Evolutionary conservation across 2,797 vertebrate species (phyloP), one percentile per base, ranked within the genome.

Genomic region (Chrosomus eos): DNA sequence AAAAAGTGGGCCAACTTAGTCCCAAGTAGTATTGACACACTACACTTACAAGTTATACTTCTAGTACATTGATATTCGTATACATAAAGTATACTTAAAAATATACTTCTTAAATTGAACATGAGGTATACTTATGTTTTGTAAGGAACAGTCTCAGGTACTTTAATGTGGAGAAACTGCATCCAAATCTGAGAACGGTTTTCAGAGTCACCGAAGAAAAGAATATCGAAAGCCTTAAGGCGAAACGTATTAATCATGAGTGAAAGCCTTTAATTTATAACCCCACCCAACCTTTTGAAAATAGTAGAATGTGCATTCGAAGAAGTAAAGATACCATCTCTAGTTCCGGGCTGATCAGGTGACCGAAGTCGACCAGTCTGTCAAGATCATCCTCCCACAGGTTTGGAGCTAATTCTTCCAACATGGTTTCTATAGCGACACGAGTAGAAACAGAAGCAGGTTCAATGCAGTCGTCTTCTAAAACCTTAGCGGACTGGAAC

Each of bases 381-480:
- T 97, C 92, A 7, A 97, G 91, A 68, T 96, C 95, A 36, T 96
- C 96, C 87, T 97, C 96, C 96, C 96, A 96, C 26, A 96, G 95
- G 84, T 96, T 97, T 68, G 95, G 96, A 51, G 95, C 95, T 19
- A 97, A 92, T 88, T 96, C 96, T 89, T 97, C 96, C 77, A 97
- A 83, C 96, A 96, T 96, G 38, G 95, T 95, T 82, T 92, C 93
- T 28, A 96, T 96, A 68, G 96, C 96, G 40, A 95, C 92, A 36
- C 88, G 94, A 33, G 95, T 96, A 1, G 93, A 90, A 38, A 93
- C 93, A 33, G 94, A 90, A 5, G 94, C 95, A 68, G 90, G 89
- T 0, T 95, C 93, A 5, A 82, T 0, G 0, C 71, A 31, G 84
- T 83, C 53, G 28, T 43, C 87, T 88, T 2, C 60, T 16, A 58